Base-by-base conservation (phyloP, 2,797 vertebrate species). In the Propithecus deckenii region DNA sequence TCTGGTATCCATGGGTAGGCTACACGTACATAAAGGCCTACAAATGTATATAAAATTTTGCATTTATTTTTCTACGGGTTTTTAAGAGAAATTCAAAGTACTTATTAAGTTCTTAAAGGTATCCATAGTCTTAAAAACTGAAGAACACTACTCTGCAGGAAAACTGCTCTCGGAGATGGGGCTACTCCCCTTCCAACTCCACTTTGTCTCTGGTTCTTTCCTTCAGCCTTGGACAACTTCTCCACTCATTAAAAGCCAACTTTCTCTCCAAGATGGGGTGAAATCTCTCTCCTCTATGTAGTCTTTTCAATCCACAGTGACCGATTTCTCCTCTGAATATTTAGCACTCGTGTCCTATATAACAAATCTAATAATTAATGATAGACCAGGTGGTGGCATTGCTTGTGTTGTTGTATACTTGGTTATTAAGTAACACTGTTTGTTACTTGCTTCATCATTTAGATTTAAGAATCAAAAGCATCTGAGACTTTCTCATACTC, bases 21-120 rank as follows among this genome's bases (percentile, higher is more conserved):
- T 85, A 6, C 41, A 32, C 43, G 14, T 81, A 63, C 5, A 15
- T 55, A 89, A 94, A 81, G 2, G 25, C 32, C 63, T 55, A 67
- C 76, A 84, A 78, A 83, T 28, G 6, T 30, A 50, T 46, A 46
- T 17, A 71, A 63, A 23, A n/a, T 30, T 91, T 87, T 76, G 3
- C 23, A 50, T 89, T 91, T 87, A n/a, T 50, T 46, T 95, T 95
- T 86, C 80, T 61, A n/a, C 59, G 48, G 41, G 38, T 93, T 79
- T 30, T 35, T 46, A 28, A 91, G 57, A 7, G n/a, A 5, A 92
- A 92, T 80, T 88, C 23, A 65, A 78, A 85, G 2, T 72, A 59
- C 43, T 65, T 85, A 63, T 59, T 32, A 59, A 85, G 57, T 74
- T 63, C 20, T 78, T 92, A 32, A 41, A 52, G 32, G 10, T 55